A percentile compares a stretch with the other conserved stretches of the same genome.
Evolutionary conservation across 2,797 vertebrate species (phyloP).

Genomic region (Harpagifer antarcticus): DNA sequence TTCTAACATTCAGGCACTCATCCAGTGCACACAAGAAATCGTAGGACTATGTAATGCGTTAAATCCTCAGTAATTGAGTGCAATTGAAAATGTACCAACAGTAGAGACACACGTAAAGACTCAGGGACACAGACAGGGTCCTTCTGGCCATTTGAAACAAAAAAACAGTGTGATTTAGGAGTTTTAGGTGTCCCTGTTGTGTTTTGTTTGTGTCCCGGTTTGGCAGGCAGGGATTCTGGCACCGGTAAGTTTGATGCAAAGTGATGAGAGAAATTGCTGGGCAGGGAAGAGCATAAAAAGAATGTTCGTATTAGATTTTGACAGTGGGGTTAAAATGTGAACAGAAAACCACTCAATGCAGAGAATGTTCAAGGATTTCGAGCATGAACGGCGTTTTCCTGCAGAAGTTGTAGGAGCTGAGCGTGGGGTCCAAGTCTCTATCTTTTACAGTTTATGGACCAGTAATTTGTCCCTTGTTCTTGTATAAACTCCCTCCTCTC

Average conservation of each 20-base stretch:
- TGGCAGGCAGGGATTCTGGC: slow-evolving; percentile 41
- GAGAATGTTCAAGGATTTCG: slow-evolving; percentile 20
- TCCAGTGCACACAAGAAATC: slow-evolving; percentile 9
- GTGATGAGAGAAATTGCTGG: background rate
- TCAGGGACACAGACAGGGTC: slow-evolving; percentile 13
- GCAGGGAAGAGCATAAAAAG: slow-evolving; percentile 2
- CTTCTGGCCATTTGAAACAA: slow-evolving; percentile 11
- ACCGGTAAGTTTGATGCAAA: slow-evolving; percentile 6
- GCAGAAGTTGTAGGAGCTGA: slow-evolving; percentile 24
- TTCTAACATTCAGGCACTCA: slow-evolving; percentile 12
- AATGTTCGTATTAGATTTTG: slow-evolving; percentile 4
- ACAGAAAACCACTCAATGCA: slow-evolving; percentile 30
- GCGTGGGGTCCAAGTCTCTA: slow-evolving; percentile 1
- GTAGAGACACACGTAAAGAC: slow-evolving; percentile 26
- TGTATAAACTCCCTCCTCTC: slow-evolving; percentile 11
- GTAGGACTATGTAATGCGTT: slow-evolving; percentile 3
- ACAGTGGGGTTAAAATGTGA: background rate
- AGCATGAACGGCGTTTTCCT: slow-evolving; percentile 27
- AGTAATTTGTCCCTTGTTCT: slow-evolving; percentile 30
- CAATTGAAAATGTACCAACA: slow-evolving; percentile 13
- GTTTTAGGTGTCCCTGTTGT: slow-evolving; percentile 13
- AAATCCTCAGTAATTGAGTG: slow-evolving; percentile 12
- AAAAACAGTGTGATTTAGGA: slow-evolving; percentile 2
- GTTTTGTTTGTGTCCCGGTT: slow-evolving; percentile 5
- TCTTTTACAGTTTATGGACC: slow-evolving; percentile 30